Conservation (phyloP, 2,113 vertebrate genomes). For the Danionella cerebrum region DNA sequence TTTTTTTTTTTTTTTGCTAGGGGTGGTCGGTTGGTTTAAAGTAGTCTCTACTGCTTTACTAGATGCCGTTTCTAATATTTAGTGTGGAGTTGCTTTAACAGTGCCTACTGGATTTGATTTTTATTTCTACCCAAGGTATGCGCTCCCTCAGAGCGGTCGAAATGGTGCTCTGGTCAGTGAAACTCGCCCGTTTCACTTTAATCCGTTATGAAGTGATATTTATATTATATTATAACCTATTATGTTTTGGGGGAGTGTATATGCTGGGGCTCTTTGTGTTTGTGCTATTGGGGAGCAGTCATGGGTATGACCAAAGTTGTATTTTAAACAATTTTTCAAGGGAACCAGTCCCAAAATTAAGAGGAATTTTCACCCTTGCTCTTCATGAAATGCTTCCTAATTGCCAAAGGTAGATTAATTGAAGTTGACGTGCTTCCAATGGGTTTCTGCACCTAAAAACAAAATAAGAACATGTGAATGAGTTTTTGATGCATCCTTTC, state of each 20-base stretch:
- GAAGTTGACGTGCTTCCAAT: slow-evolving; percentile 36
- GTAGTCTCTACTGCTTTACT: slow-evolving; percentile 1
- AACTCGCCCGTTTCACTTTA: background rate
- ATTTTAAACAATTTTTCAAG: background rate
- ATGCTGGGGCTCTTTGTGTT: background rate
- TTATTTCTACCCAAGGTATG: background rate
- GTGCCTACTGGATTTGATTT: slow-evolving; percentile 23
- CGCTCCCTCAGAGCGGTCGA: background rate
- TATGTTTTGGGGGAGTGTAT: background rate
- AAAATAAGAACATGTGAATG: slow-evolving; percentile 21
- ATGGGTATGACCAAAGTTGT: slow-evolving; percentile 24
- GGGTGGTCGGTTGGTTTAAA: background rate
- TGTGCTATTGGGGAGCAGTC: background rate
- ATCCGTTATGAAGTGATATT: background rate
- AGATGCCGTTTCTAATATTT: background rate
- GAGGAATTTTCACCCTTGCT: background rate
- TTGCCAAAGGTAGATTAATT: slow-evolving; percentile 40
- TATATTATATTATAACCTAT: background rate
- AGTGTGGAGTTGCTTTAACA: slow-evolving; percentile 34
- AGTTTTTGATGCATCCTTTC: slow-evolving; percentile 4
- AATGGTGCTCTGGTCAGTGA: slow-evolving; percentile 27
- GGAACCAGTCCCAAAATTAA: background rate
- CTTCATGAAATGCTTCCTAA: slow-evolving; percentile 32
- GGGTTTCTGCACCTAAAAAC: slow-evolving; percentile 12
- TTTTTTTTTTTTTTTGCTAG: background rate